phyloP scores from a whole-genome alignment of 2,797 vertebrate species.

The Acestrorhynchus altus region DNA sequence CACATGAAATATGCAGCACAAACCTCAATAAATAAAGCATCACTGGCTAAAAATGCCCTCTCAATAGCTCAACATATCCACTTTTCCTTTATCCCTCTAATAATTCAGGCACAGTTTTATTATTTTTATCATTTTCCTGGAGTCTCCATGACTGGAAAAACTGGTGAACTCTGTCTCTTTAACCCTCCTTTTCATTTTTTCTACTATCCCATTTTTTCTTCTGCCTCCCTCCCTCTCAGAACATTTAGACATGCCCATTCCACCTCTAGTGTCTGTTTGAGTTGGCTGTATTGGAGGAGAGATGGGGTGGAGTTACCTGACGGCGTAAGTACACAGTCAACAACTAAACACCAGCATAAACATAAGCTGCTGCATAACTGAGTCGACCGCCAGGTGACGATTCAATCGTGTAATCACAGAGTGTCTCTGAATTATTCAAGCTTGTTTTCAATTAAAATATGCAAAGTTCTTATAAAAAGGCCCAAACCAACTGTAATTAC shows the following conservation, averaged over 20 bases:
- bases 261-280: not conserved
- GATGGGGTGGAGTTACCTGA: not conserved
- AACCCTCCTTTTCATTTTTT: not conserved
- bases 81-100: no score
- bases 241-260: not conserved
- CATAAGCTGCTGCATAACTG: not conserved
- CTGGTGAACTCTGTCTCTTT: no score
- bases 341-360: not conserved
- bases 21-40: no score
- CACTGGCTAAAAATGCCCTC: no score
- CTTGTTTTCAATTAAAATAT: not conserved
- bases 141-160: no score
- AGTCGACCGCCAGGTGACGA: not conserved
- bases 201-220: not conserved
- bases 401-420: not conserved
- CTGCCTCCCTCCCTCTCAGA: not conserved
- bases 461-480: conserved; percentile 1
- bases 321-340: not conserved
- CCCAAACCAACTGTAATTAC: not conserved
- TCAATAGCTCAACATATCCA: no score
- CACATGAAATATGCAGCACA: no score
- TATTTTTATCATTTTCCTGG: no score
- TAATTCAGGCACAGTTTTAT: no score
- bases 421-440: not conserved
- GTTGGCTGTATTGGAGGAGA: not conserved